These are phyloP conservation scores for Oncorhynchus kisutch DNA, from an alignment of 2,113 vertebrate genomes.

Conservation along the genomic window DNA sequence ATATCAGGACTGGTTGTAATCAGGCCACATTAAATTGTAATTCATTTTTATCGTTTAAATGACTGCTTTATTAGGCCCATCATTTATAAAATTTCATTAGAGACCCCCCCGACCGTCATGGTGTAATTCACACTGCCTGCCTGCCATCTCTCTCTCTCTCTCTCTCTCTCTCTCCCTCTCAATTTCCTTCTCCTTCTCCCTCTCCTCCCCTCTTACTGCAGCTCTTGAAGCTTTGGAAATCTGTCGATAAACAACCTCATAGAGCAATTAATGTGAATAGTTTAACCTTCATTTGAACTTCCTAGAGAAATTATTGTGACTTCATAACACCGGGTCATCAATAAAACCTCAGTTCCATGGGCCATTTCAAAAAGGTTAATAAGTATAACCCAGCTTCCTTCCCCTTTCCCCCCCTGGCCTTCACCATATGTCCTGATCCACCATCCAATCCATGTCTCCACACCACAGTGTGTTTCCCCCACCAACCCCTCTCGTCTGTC, in stretches of 20 bases:
- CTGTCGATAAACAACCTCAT: constrained; percentile 58
- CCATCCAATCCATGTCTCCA: neutral
- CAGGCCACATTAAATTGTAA: too few species aligned
- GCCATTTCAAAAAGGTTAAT: constrained; percentile 73
- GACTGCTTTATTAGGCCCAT: too few species aligned
- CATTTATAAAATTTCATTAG: too few species aligned
- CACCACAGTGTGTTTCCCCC: neutral
- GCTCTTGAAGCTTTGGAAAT: constrained; percentile 30
- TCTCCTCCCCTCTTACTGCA: neutral
- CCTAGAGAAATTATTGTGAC: constrained; percentile 67
- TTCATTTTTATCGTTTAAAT: too few species aligned
- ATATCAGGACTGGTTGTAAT: too few species aligned
- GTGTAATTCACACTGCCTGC: constrained; percentile 13
- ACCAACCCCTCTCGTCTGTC: too few species aligned
- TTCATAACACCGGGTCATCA: constrained; percentile 69
- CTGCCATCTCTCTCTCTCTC: constrained; percentile 4
- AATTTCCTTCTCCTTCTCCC: neutral
- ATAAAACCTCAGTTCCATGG: constrained; percentile 56
- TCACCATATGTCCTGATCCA: neutral
- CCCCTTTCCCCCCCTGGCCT: neutral
- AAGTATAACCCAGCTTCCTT: constrained; percentile 53
- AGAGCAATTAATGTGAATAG: constrained; percentile 70
- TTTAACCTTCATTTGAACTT: constrained; percentile 72
- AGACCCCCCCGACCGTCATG: too few species aligned
- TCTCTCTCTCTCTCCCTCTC: neutral